Percentiles rank a stretch among this genome's conserved stretches.
phyloP scores from a whole-genome alignment of 2,113 vertebrate genomes.

The Bagarius yarrelli region DNA sequence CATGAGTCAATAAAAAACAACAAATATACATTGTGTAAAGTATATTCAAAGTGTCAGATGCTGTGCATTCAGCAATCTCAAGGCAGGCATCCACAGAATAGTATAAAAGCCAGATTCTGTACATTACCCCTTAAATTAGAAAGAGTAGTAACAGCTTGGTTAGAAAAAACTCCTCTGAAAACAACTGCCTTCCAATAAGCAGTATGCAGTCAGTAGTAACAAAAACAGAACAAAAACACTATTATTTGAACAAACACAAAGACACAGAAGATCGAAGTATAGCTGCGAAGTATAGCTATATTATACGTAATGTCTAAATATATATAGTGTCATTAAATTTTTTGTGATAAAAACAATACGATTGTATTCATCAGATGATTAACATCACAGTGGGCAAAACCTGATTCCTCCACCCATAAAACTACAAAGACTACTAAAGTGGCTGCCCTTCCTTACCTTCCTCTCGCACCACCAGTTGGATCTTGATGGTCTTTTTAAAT shows the following conservation, averaged over 20 bases:
- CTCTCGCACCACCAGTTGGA: conserved; percentile 80
- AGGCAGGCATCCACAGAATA: conserved; percentile 67
- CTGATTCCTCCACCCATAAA: background rate
- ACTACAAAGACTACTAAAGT: background rate
- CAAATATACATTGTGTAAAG: conserved; percentile 69
- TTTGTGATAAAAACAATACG: background rate
- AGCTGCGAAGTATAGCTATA: conserved; percentile 3
- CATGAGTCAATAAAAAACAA: conserved; percentile 43
- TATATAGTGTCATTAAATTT: background rate
- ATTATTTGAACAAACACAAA: conserved; percentile 60
- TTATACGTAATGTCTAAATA: conserved; percentile 12
- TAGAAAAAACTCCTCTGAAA: conserved; percentile 70
- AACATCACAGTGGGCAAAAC: background rate
- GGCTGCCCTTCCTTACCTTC: conserved; percentile 70
- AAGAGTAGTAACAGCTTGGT: conserved; percentile 63
- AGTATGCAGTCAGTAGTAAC: conserved; percentile 57
- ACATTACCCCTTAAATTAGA: conserved; percentile 73
- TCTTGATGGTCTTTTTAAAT: conserved; percentile 61
- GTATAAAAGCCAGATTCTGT: conserved; percentile 57
- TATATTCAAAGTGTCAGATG: conserved; percentile 67
- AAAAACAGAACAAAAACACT: conserved; percentile 67
- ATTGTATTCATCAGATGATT: background rate
- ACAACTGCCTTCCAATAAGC: conserved; percentile 62
- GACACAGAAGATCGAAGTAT: conserved; percentile 26
- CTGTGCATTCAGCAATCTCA: conserved; percentile 62